Base-by-base conservation (phyloP, 2,888 invertebrate genomes). In the Catocala nupta region DNA sequence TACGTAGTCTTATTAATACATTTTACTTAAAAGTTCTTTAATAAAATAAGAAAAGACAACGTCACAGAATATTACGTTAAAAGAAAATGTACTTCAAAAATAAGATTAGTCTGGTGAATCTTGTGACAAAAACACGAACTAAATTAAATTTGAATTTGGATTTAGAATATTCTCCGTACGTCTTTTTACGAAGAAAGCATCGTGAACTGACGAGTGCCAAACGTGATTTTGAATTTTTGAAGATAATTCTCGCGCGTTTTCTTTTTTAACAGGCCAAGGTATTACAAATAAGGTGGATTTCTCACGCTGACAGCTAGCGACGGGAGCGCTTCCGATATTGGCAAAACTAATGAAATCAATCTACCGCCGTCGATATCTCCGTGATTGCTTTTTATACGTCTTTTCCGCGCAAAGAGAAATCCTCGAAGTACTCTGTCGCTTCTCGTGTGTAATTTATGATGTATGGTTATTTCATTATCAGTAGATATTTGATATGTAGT, bases 291-390 rank as follows among this genome's bases (percentile, higher is more conserved):
- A 54, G 63, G 66, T 43, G 55, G 57, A 67, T 70, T 67, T 68
- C 54, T 60, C 62, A 52, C 54, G 60, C 58, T 11, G 42, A 53
- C 48, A 39, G 59, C 45, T 45, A 57, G 59, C 73, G 10, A 42
- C 34, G 57, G 64, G 65, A 72, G 51, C 56, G 55, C 59, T 60
- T 63, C 64, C 68, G 72, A 77, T 78, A 73, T 70, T 71, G 73
- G 70, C 70, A 62, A 60, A 59, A 68, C 76, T 81, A 82, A 82
- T 81, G 75, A 81, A 81, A 82, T 82, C 82, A 82, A 78, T 81
- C 75, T 70, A 63, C 70, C 67, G 60, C 45, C 59, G 56, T 55
- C 78, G 74, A 79, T 80, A 80, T 68, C 64, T 75, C 59, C 69
- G 68, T 72, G 82, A 78, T 81, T 82, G 75, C 78, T 73, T 70